phyloP scores from a whole-genome alignment of 2,797 vertebrate genomes.

The Chanos chanos region DNA sequence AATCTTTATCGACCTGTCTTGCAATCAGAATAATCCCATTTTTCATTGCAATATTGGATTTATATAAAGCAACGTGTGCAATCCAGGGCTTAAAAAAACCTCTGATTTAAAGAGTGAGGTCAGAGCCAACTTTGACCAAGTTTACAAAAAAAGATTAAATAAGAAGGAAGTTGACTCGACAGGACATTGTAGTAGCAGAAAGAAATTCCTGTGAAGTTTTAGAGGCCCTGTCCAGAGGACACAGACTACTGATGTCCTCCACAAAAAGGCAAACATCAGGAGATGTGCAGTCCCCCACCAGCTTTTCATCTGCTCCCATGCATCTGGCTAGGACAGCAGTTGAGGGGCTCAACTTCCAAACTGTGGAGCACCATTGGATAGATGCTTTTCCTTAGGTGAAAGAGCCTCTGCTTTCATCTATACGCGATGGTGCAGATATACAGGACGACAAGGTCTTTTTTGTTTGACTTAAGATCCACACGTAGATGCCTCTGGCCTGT shows the following conservation, averaged over 20 bases:
- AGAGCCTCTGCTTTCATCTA: constrained; percentile 48
- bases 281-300: too few species aligned
- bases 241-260: too few species aligned
- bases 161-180: too few species aligned
- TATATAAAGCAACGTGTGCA: constrained; percentile 23
- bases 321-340: too few species aligned
- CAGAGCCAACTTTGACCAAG: not conserved
- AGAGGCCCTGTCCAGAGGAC: too few species aligned
- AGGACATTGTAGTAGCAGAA: too few species aligned
- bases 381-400: constrained; percentile 37
- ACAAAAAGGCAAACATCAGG: too few species aligned
- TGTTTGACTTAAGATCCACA: constrained; percentile 25
- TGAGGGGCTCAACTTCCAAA: too few species aligned
- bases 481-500: constrained; percentile 28
- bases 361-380: too few species aligned
- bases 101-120: constrained; percentile 24
- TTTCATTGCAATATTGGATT: constrained; percentile 39
- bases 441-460: constrained; percentile 45
- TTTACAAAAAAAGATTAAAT: constrained; percentile 21
- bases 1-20: constrained; percentile 49
- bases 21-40: constrained; percentile 41
- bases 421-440: constrained; percentile 51
- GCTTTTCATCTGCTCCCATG: too few species aligned
- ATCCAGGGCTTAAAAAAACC: constrained; percentile 28
- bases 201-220: too few species aligned